These are phyloP conservation scores for Microchirus variegatus DNA, from an alignment of 2,797 vertebrate species.

Conservation along the genomic window DNA sequence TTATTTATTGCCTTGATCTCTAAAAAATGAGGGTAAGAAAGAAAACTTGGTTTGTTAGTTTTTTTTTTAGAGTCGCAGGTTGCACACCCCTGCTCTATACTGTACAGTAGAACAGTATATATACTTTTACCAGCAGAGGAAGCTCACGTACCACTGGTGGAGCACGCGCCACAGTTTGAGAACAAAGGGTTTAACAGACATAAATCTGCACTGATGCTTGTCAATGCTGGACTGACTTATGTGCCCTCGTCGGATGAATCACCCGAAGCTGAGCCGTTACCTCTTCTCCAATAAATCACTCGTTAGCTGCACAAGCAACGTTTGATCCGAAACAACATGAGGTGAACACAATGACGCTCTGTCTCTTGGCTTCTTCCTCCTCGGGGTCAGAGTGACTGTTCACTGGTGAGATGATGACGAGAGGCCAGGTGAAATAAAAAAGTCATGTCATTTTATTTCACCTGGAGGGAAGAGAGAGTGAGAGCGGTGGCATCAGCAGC, in stretches of 20 bases:
- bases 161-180: too few relatives aligned
- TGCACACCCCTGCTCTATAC: too few relatives aligned
- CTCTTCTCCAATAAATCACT: not conserved
- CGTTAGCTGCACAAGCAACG: too few relatives aligned
- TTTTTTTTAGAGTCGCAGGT: too few relatives aligned
- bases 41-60: too few relatives aligned
- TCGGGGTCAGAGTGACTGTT: not conserved
- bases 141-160: too few relatives aligned
- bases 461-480: slow-evolving; percentile 12
- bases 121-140: too few relatives aligned
- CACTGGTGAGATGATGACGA: slow-evolving; percentile 23
- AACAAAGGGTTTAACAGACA: too few relatives aligned
- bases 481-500: slow-evolving; percentile 19
- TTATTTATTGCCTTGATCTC: too few relatives aligned
- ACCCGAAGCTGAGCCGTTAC: not conserved
- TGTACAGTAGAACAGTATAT: too few relatives aligned
- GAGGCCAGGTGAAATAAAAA: slow-evolving; percentile 28
- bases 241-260: slow-evolving; percentile 2
- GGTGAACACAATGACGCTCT: slow-evolving; percentile 7
- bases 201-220: not conserved
- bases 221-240: not conserved
- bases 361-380: slow-evolving; percentile 17
- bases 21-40: too few relatives aligned
- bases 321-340: not conserved
- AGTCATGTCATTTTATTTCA: slow-evolving; percentile 4